Evolutionary conservation across 2,888 invertebrate species (phyloP), one percentile per base, ranked within the genome.

Genomic region (Mesoligia furuncula): DNA sequence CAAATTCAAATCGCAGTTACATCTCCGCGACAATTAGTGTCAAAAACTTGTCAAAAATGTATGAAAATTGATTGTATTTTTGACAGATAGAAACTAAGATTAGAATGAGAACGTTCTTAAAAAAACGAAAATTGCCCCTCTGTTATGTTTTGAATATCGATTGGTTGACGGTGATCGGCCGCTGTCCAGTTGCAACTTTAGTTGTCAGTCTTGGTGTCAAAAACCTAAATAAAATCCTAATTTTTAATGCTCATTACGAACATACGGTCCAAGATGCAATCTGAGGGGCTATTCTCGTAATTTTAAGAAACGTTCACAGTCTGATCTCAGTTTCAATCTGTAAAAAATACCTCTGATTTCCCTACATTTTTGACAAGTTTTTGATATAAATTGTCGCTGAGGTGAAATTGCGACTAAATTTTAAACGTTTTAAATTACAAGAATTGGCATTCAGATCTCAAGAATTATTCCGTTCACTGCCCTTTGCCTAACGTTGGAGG

Each of bases 401-500:
- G 54, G 24, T 54, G 24, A 54, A 11, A 54, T 4, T 51, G 0
- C 24, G 24, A 24, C 9, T 24, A 3, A 1, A n/a, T 24, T 24
- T 24, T 24, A 0, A 24, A 11, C 1, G 54, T 54, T 54, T 54
- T 54, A 5, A 11, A 11, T 24, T n/a, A 11, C 24, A 4, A 4
- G 1, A 54, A n/a, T 54, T 24, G 11, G 4, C 9, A 11, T n/a
- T 54, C 54, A 6, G 2, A 39, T 36, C 36, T 39, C 24, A 61
- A 45, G 13, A 2, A 27, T 20, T 42, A 8, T 70, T 61, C 59
- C 27, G 8, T 39, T 59, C 65, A 61, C 13, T 85, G 78, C 64
- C 57, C 67, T 83, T 85, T 79, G 17, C 36, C 24, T 61, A 42
- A 57, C 24, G n/a, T 51, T 62, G 4, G 39, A 69, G 17, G 36